Conservation (phyloP, 2,797 vertebrate genomes). For the Melopsittacus undulatus region DNA sequence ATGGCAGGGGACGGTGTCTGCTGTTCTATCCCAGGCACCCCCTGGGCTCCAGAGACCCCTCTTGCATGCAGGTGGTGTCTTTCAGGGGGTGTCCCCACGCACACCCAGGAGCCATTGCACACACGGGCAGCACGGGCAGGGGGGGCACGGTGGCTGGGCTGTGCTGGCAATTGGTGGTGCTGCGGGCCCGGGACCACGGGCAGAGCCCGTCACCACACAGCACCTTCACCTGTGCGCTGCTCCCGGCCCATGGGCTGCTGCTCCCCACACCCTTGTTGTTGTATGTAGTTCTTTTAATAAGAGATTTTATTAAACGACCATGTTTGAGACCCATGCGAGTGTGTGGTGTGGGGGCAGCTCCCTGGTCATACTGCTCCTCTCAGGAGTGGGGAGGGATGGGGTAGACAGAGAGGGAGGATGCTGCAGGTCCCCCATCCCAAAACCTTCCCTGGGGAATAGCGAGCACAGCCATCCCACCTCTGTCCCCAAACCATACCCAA, state of each 20-base stretch:
- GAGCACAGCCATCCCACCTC: background rate
- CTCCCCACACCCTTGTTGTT: background rate
- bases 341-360: slow-evolving; percentile 20
- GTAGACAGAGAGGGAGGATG: background rate
- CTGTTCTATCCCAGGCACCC: background rate
- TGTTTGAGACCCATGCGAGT: slow-evolving; percentile 55
- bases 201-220: background rate
- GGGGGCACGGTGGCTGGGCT: too few species aligned
- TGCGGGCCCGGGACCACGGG: fast-evolving
- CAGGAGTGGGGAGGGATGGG: fast-evolving
- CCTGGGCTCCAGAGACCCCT: background rate
- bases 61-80: background rate
- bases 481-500: background rate
- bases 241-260: background rate
- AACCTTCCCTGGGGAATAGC: background rate
- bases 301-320: slow-evolving; percentile 71
- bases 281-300: slow-evolving; percentile 55
- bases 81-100: background rate
- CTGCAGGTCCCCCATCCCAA: background rate
- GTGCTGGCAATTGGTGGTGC: background rate
- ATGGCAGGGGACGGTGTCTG: background rate
- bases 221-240: background rate
- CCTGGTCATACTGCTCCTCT: background rate
- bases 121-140: background rate
- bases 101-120: background rate